phyloP scores from a whole-genome alignment of 2,888 invertebrate species.

The Dromius quadrimaculatus region DNA sequence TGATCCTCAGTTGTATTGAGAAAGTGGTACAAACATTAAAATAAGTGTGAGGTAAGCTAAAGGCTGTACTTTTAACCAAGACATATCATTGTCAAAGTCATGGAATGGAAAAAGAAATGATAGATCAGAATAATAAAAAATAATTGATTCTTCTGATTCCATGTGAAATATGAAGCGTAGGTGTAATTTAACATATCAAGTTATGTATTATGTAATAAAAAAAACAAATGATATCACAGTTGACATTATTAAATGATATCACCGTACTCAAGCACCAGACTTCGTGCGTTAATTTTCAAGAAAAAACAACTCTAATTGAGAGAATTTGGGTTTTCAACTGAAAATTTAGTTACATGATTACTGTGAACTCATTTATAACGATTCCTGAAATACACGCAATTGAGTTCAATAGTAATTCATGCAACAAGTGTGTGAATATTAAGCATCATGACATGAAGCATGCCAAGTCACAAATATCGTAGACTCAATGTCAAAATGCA shows the following conservation, averaged over 20 bases:
- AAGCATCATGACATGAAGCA: no score
- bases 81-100: no score
- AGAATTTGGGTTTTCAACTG: neutral
- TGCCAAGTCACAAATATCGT: no score
- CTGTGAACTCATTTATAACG: neutral
- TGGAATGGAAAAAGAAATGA: no score
- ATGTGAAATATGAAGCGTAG: neutral
- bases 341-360: neutral
- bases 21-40: no score
- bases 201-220: neutral
- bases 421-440: no score
- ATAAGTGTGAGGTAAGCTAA: no score
- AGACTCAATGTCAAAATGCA: no score
- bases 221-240: neutral
- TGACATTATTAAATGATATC: slow-evolving; percentile 2
- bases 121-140: neutral
- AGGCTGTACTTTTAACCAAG: no score
- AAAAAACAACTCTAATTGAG: neutral
- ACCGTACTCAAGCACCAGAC: no score
- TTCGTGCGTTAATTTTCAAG: neutral
- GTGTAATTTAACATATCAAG: neutral
- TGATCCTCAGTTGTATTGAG: no score
- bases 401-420: no score
- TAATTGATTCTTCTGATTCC: neutral
- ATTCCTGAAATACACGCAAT: neutral